Percentiles rank a stretch among this genome's conserved stretches.
Evolutionary conservation across 2,888 invertebrate genomes (phyloP).

Genomic region (Erebia palarica): DNA sequence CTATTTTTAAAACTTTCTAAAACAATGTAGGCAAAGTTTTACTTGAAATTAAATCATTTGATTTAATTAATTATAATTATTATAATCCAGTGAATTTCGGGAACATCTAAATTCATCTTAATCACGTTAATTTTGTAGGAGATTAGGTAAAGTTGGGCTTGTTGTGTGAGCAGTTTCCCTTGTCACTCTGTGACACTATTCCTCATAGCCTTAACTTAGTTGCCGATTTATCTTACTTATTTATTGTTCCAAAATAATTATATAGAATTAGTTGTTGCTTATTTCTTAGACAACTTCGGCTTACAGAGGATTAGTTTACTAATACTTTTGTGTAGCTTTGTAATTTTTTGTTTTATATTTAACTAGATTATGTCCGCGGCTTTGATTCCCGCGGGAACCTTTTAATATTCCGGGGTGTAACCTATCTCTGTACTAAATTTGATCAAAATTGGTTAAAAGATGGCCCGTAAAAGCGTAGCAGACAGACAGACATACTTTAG

Average conservation of each 20-base stretch:
- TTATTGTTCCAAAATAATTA: conserved; percentile 41
- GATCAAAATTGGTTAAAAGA: no score
- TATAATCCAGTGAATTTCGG: conserved; percentile 36
- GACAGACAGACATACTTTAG: no score
- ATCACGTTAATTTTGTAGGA: conserved; percentile 47
- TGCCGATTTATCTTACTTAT: conserved; percentile 50
- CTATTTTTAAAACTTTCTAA: neutral
- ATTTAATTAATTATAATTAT: conserved; percentile 35
- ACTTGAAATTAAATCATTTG: conserved; percentile 8
- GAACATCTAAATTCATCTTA: conserved; percentile 45
- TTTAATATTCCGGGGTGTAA: no score
- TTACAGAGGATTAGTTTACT: neutral
- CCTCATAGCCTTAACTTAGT: conserved; percentile 44
- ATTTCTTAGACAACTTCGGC: conserved; percentile 5
- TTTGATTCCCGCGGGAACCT: no score
- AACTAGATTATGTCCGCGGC: no score
- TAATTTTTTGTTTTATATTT: neutral
- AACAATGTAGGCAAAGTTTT: neutral
- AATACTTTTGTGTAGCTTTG: neutral
- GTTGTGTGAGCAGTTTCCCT: conserved; percentile 47
- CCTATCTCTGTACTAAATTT: no score
- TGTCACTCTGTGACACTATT: conserved; percentile 46
- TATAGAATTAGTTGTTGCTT: conserved; percentile 36
- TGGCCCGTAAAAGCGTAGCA: no score
- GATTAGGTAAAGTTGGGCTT: conserved; percentile 47